Conservation (phyloP, 2,888 invertebrate species). For the Drosophila birchii region DNA sequence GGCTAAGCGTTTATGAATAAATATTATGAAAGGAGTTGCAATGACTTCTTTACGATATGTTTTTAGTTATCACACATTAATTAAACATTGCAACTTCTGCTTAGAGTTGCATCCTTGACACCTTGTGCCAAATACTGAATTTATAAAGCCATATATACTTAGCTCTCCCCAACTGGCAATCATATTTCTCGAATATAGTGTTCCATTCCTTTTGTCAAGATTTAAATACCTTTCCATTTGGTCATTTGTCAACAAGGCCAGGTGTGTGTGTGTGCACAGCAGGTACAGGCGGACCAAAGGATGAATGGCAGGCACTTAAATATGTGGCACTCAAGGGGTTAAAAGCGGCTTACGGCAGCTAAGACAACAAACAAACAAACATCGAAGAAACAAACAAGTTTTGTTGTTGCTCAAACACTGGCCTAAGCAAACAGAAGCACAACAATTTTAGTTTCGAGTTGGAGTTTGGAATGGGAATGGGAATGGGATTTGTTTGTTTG, state of each 20-base stretch:
- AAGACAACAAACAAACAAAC: slow-evolving; percentile 53
- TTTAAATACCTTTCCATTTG: slow-evolving; percentile 35
- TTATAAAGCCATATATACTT: slow-evolving; percentile 1
- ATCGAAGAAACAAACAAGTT: slow-evolving; percentile 54
- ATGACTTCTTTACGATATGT: slow-evolving; percentile 1
- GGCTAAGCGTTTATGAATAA: background rate
- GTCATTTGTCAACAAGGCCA: slow-evolving; percentile 33
- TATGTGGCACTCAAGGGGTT: slow-evolving; percentile 62
- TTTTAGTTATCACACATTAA: background rate
- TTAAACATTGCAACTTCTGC: background rate
- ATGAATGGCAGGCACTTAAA: slow-evolving; percentile 49
- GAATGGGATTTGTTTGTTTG: slow-evolving; percentile 69
- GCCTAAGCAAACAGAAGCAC: slow-evolving; percentile 41
- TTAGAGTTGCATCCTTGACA: background rate
- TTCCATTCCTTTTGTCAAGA: slow-evolving; percentile 23
- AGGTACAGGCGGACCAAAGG: slow-evolving; percentile 46
- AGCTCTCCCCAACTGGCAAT: background rate
- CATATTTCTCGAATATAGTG: slow-evolving; percentile 5
- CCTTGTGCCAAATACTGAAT: background rate
- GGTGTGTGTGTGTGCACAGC: slow-evolving; percentile 31
- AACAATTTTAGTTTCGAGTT: slow-evolving; percentile 30
- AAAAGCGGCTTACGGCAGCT: slow-evolving; percentile 62
- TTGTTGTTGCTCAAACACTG: slow-evolving; percentile 62
- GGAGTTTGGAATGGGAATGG: slow-evolving; percentile 46
- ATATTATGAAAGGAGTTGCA: slow-evolving; percentile 5